Evolutionary conservation across 2,888 invertebrate species (phyloP), one percentile per base, ranked within the genome.

Genomic region (Dermolepida albohirtum): DNA sequence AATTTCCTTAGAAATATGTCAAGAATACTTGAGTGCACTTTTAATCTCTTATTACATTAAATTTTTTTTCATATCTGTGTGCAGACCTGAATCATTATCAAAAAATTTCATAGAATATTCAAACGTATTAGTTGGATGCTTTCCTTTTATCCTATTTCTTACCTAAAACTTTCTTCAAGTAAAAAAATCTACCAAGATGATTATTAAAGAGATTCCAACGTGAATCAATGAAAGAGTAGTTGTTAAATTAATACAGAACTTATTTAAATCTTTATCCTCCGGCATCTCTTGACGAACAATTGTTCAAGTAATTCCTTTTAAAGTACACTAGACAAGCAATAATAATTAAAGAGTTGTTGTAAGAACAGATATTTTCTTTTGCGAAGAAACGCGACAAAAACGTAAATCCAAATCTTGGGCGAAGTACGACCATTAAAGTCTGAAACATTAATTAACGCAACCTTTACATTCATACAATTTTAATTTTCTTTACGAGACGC

Each of bases 401-500:
- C 47, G 47, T 47, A 47, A 47, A 47, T 47, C 47, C 12, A 47
- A 47, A 47, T 47, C 47, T 47, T 47, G 14, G 47, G 47, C 47
- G 14, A 12, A 17, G 14, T 14, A 47, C 12, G 47, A 47, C 47
- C 47, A 47, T 47, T 47, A 47, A 47, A 47, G 47, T 47, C 47
- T 47, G 47, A 47, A 47, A 47, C 47, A 47, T 47, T 47, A 47
- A 47, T 47, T 47, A 47, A 47, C 47, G 47, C 47, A 47, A 47
- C 47, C 47, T 47, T 47, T 47, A 47, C 47, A 47, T 47, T 47
- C 47, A 47, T 47, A 14, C 47, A 47, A 47, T 47, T 47, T 47
- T 47, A 47, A 47, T 47, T 47, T 47, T 47, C 47, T 47, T 47
- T 47, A 47, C 47, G 47, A 47, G 47, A 47, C 17, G 47, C 47